Percentiles rank a stretch among this genome's conserved stretches.
Conservation (phyloP, 2,888 invertebrate species). For the Ligdia adustata region DNA sequence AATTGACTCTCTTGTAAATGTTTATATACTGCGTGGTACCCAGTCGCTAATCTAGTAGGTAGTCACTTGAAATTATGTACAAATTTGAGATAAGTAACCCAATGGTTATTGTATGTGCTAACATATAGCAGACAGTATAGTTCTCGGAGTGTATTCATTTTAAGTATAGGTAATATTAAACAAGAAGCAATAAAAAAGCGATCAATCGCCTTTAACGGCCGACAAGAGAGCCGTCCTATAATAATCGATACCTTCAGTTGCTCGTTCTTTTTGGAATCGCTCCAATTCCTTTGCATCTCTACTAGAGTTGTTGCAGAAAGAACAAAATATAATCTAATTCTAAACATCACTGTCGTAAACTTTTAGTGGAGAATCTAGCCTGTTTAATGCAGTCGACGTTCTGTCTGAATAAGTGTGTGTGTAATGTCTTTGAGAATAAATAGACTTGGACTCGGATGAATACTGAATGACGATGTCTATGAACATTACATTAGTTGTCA, state of each 20-base stretch:
- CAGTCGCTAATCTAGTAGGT: no score
- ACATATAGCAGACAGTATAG: no score
- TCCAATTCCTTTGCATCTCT: constrained; percentile 39
- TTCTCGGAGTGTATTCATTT: no score
- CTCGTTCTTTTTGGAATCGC: constrained; percentile 30
- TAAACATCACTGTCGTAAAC: constrained; percentile 14
- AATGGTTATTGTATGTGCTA: no score
- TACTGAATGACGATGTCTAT: no score
- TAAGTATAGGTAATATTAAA: no score
- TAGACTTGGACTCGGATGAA: constrained; percentile 4
- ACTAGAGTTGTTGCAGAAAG: background rate
- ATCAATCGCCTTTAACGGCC: constrained; percentile 5
- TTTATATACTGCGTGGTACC: no score
- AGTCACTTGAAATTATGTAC: no score
- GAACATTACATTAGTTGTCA: no score
- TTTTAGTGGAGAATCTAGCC: background rate
- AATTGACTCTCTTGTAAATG: no score
- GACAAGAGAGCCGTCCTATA: background rate
- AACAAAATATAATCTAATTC: background rate
- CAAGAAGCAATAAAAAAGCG: no score
- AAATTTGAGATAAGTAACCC: no score
- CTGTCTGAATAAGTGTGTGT: background rate
- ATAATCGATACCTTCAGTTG: constrained; percentile 3
- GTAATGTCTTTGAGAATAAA: constrained; percentile 3
- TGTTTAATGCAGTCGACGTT: constrained; percentile 5